Conservation (phyloP, 1,140 invertebrate genomes). For the Scaptomyza graminum region DNA sequence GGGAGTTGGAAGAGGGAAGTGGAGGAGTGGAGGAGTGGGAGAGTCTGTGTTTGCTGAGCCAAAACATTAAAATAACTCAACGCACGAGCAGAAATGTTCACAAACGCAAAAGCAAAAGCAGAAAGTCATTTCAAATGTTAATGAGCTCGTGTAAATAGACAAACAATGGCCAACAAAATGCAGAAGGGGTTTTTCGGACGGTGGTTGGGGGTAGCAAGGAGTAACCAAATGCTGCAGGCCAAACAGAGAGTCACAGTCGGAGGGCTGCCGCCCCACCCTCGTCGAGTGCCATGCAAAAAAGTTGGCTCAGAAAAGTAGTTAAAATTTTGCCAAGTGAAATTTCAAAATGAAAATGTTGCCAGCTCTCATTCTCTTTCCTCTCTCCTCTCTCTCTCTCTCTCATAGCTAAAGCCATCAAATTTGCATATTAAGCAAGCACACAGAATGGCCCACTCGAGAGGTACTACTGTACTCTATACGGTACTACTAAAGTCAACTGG, state of each 20-base stretch:
- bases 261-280: background rate
- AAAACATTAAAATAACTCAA: conserved; percentile 72
- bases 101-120: conserved; percentile 30
- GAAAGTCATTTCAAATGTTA: conserved; percentile 83
- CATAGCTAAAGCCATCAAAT: conserved; percentile 71
- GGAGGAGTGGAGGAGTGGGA: background rate
- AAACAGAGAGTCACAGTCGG: conserved; percentile 1
- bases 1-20: background rate
- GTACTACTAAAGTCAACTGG: conserved; percentile 10
- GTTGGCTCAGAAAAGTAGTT: conserved; percentile 64
- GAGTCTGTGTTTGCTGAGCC: conserved; percentile 53
- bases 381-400: conserved; percentile 41
- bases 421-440: conserved; percentile 73
- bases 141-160: conserved; percentile 82
- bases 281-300: conserved; percentile 51
- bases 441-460: conserved; percentile 46
- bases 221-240: conserved; percentile 29
- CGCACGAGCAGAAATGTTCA: conserved; percentile 50
- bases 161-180: conserved; percentile 69
- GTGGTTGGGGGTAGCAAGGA: conserved; percentile 25
- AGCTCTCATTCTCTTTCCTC: conserved; percentile 11
- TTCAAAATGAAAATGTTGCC: conserved; percentile 68
- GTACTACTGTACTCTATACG: background rate
- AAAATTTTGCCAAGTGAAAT: conserved; percentile 77
- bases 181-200: too few relatives aligned